phyloP scores from a whole-genome alignment of 1,140 invertebrate genomes.

The Nasonia longicornis region DNA sequence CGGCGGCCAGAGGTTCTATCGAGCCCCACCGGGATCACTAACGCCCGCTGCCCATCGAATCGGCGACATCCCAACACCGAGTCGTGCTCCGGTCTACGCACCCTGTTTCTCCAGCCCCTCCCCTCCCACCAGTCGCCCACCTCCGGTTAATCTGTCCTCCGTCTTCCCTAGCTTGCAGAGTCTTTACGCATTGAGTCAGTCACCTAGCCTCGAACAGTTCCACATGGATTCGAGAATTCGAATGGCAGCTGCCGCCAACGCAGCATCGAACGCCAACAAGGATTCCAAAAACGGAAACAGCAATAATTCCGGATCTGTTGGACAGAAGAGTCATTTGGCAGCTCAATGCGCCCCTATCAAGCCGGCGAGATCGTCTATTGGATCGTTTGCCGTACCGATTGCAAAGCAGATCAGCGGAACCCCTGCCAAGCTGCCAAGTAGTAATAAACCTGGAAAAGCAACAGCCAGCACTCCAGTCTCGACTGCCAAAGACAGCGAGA shows the following conservation, averaged over 20 bases:
- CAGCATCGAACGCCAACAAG: neutral
- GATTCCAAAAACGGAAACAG: neutral
- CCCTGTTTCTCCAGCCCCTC: constrained; percentile 50
- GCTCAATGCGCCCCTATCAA: constrained; percentile 61
- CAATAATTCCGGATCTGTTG: neutral
- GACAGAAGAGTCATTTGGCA: constrained; percentile 56
- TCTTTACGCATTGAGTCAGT: constrained; percentile 56
- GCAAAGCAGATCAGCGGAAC: constrained; percentile 46
- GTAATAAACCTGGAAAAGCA: constrained; percentile 13
- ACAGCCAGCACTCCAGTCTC: neutral
- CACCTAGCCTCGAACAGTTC: constrained; percentile 57
- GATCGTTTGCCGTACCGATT: constrained; percentile 58
- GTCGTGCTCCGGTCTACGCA: constrained; percentile 59
- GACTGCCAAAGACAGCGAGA: constrained; percentile 19
- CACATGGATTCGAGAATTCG: constrained; percentile 52
- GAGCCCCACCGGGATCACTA: constrained; percentile 60
- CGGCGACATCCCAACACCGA: constrained; percentile 47
- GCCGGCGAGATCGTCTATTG: constrained; percentile 54
- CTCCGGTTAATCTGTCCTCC: constrained; percentile 46
- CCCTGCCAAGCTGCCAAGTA: constrained; percentile 33
- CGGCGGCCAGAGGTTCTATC: constrained; percentile 59
- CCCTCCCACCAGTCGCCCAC: constrained; percentile 32
- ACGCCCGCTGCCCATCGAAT: constrained; percentile 61
- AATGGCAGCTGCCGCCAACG: constrained; percentile 25
- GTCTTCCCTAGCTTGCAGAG: constrained; percentile 60